These are phyloP conservation scores for Alethe castanea DNA, from an alignment of 2,113 vertebrate genomes.

Conservation along the genomic window DNA sequence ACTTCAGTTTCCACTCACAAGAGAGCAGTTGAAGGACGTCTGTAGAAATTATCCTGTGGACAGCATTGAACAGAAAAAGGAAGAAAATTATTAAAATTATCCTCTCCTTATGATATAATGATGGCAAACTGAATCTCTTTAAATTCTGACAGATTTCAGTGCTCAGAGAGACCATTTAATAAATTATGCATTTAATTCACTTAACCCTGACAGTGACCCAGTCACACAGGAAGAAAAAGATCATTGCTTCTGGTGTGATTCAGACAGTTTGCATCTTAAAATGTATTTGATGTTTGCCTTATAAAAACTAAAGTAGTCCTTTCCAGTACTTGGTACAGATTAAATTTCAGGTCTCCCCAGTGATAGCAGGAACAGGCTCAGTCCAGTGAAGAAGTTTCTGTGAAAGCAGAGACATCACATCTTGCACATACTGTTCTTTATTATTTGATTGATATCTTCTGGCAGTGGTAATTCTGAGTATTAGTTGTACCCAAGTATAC, in stretches of 20 bases:
- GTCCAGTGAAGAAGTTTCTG: conserved; percentile 27
- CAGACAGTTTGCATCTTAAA: neutral
- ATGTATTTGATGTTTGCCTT: neutral
- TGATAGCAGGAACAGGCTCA: neutral
- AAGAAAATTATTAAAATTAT: neutral
- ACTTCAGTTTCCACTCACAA: neutral
- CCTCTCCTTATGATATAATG: neutral
- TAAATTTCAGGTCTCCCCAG: neutral
- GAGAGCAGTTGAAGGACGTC: neutral
- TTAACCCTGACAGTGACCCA: neutral
- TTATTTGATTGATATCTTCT: conserved; percentile 37
- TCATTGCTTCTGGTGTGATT: conserved; percentile 11
- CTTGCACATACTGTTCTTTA: neutral
- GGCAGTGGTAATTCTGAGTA: conserved; percentile 16
- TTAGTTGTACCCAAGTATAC: neutral
- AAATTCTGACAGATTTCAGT: neutral
- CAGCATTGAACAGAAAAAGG: neutral
- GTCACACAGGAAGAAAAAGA: neutral
- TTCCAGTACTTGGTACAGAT: neutral
- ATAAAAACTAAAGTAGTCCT: neutral
- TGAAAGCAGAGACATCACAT: conserved; percentile 16
- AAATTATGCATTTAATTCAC: conserved; percentile 35
- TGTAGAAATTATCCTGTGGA: neutral
- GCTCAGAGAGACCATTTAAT: conserved; percentile 7
- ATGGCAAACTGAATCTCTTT: neutral